Base-by-base conservation (phyloP, 1,140 invertebrate species). In the Odontomachus brunneus region DNA sequence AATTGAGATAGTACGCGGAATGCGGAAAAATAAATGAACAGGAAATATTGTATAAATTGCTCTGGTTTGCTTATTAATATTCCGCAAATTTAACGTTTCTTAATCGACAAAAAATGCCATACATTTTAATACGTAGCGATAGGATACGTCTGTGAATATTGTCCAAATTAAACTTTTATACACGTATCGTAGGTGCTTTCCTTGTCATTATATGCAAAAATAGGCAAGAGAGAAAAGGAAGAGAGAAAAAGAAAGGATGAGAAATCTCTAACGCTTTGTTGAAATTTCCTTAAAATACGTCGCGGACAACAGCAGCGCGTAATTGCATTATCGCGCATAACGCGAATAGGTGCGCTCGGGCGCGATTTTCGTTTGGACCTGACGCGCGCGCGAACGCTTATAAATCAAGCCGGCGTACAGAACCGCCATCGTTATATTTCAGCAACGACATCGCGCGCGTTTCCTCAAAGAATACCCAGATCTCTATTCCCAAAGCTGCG, bases 381-480 rank as follows among this genome's bases (percentile, higher is more conserved):
- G 33, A 71, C 65, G 75, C 33, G 63, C 49, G 63, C 44, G 75
- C 63, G 49, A 55, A 44, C 33, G 65, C 33, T 71, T 71, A 80
- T 80, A 80, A 80, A 80, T 80, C 75, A 71, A 71, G 38, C 65
- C 24, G 75, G 75, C 51, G 24, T 80, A 57, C 67, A 60, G 59
- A 22, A 60, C 38, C 66, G 55, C 67, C 29, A 62, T 33, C 69
- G 55, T 82, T 63, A 82, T 74, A 74, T 82, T 82, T 82, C 71
- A 82, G 60, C 67, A 82, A 82, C 57, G 78, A 51, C 67, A 49
- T 62, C 69, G 24, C 44, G 38, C 66, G 66, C 49, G 33, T 67
- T 67, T 67, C 65, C 33, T 74, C 71, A 74, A 82, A 82, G 75
- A 80, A 80, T 71, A 80, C 33, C 75, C 65, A 71, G 75, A 80